Evolutionary conservation across 2,888 invertebrate genomes (phyloP), one percentile per base, ranked within the genome.

Genomic region (Spodoptera picta): DNA sequence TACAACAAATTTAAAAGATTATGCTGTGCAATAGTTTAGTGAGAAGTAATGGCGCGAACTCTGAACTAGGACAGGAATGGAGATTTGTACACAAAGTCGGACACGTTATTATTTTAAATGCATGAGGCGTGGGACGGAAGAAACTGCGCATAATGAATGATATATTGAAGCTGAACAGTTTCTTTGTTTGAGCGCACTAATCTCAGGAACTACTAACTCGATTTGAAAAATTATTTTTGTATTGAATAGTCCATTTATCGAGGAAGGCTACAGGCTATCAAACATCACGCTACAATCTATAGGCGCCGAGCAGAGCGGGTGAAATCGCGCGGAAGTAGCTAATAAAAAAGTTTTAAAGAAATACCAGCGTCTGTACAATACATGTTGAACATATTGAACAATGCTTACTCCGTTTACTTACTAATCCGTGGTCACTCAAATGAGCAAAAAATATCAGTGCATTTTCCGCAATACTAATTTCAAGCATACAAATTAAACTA

Each of bases 371-470:
- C 10, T 51, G 27, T n/a, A 12, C 9, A 27, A 27, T 27, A 27
- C 27, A 36, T 36, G 7, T 9, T 36, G 36, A 36, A 36, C 7
- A 9, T 36, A 27, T 19, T 14, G 27, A 14, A 23, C 14, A 2
- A 44, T 60, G 51, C 44, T 60, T 23, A 48, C 52, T 65, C 61
- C 61, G 48, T 69, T 65, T 69, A 41, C 52, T 69, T 65, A 49
- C 31, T 69, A 61, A 52, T 60, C 65, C 23, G 43, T 52, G 48
- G 41, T 48, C 48, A 62, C 23, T 12, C 5, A 12, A 42, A 9
- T 10, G 14, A 23, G 7, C 2, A 7, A 36, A 5, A 36, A 36
- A 9, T 7, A 36, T 9, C 36, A 7, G 6, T 36, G 3, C 27
- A 5, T 4, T 5, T 27, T 19, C 19, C 27, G 3, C 27, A 27